Percentiles rank a stretch among this genome's conserved stretches.
Evolutionary conservation across 2,113 vertebrate species (phyloP).

Genomic region (Taurulus bubalis): DNA sequence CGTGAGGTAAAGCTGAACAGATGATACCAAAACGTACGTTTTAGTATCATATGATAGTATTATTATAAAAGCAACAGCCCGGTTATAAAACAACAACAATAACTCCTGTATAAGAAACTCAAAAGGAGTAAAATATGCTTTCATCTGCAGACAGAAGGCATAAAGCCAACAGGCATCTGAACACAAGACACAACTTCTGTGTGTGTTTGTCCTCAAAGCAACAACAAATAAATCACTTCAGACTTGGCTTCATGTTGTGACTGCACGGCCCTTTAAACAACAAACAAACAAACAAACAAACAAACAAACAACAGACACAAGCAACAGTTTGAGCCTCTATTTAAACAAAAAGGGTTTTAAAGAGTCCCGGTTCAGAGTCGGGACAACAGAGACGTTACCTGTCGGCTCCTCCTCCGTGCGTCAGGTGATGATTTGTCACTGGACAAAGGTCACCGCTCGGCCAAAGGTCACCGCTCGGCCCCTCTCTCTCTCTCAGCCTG

Average conservation of each 20-base stretch:
- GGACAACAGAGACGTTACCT: slow-evolving; percentile 43
- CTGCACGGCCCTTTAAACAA: not conserved
- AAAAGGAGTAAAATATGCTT: not conserved
- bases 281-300: not conserved
- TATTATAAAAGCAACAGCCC: too few relatives aligned
- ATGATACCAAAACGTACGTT: too few relatives aligned
- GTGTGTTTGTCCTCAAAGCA: not conserved
- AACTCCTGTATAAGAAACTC: not conserved
- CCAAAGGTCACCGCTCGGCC: slow-evolving; percentile 14
- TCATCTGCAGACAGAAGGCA: not conserved
- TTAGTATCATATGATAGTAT: too few relatives aligned
- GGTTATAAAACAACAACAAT: not conserved
- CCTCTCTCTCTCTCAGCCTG: too few relatives aligned
- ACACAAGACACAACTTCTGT: not conserved
- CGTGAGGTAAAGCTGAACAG: too few relatives aligned
- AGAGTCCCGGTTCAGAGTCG: not conserved
- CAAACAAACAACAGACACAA: not conserved
- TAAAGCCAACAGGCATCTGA: not conserved
- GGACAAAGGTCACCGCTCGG: slow-evolving; percentile 54
- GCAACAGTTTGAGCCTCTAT: not conserved
- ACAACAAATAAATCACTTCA: not conserved
- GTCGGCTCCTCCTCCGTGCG: slow-evolving; percentile 26
- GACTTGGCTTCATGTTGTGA: slow-evolving; percentile 1
- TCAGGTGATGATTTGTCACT: slow-evolving; percentile 7
- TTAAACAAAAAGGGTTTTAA: not conserved